These are phyloP conservation scores for Alethe castanea DNA, from an alignment of 2,113 vertebrate species.

Conservation along the genomic window DNA sequence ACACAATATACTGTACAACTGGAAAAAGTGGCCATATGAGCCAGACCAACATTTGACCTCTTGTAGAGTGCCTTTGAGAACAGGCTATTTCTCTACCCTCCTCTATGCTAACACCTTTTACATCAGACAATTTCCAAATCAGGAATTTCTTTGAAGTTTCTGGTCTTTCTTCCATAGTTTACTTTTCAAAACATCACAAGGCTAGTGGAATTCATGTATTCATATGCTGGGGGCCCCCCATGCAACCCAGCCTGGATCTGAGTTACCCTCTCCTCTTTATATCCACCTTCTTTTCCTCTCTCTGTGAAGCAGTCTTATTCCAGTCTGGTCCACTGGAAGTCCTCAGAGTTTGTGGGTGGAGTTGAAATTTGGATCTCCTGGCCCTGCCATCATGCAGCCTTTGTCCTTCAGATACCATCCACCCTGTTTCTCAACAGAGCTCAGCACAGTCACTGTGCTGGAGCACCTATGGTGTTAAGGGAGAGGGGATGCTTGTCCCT, in stretches of 20 bases:
- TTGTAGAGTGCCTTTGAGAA: slow-evolving; percentile 58
- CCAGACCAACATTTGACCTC: slow-evolving; percentile 61
- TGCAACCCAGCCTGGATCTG: slow-evolving; percentile 1
- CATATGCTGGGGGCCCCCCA: slow-evolving; percentile 28
- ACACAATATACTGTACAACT: slow-evolving; percentile 58
- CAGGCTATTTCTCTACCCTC: slow-evolving; percentile 38
- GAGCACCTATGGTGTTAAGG: background rate
- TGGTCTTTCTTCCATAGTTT: slow-evolving; percentile 57
- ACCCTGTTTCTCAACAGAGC: background rate
- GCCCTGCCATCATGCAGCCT: background rate
- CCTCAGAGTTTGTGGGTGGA: background rate
- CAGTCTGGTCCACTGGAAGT: background rate
- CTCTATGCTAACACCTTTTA: slow-evolving; percentile 63
- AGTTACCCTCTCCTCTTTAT: background rate
- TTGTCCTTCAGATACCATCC: background rate
- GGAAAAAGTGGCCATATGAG: slow-evolving; percentile 49
- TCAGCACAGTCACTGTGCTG: fast-evolving
- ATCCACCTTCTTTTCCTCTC: background rate
- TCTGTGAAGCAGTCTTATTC: background rate
- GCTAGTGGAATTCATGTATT: slow-evolving; percentile 50
- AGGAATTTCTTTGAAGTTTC: slow-evolving; percentile 69
- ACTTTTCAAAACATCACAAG: slow-evolving; percentile 68
- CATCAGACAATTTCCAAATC: slow-evolving; percentile 68
- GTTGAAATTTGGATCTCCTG: background rate
- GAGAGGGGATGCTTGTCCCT: background rate